phyloP scores from a whole-genome alignment of 2,888 invertebrate species.

The Opisthograptis luteolata region DNA sequence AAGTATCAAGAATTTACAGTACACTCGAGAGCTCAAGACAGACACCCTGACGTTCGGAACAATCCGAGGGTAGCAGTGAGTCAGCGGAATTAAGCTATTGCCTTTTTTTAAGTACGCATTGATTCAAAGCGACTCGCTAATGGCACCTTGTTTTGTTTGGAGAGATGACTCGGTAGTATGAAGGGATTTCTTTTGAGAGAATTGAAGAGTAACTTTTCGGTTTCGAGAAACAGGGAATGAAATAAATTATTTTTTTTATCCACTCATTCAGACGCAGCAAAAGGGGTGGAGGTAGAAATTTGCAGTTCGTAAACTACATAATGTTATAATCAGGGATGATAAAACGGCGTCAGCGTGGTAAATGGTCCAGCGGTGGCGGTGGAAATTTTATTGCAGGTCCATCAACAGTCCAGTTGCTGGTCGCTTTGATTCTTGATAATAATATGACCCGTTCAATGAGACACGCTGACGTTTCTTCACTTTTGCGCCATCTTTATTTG shows the following conservation, averaged over 20 bases:
- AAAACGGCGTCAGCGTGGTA: too few relatives aligned
- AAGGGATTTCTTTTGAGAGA: constrained; percentile 40
- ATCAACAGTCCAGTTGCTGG: too few relatives aligned
- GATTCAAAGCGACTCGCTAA: constrained; percentile 74
- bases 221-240: background rate
- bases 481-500: too few relatives aligned
- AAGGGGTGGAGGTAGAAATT: too few relatives aligned
- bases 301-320: too few relatives aligned
- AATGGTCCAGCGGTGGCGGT: too few relatives aligned
- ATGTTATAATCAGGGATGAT: too few relatives aligned
- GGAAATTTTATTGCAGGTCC: too few relatives aligned
- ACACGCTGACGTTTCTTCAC: too few relatives aligned
- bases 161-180: constrained; percentile 65
- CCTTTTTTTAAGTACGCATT: constrained; percentile 72
- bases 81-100: constrained; percentile 71
- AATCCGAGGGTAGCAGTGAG: constrained; percentile 70
- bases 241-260: background rate
- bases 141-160: constrained; percentile 72
- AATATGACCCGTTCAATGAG: too few relatives aligned
- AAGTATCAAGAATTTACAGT: constrained; percentile 51
- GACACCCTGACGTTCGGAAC: constrained; percentile 58
- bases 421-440: too few relatives aligned
- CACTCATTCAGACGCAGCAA: too few relatives aligned
- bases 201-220: constrained; percentile 23
- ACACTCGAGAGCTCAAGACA: constrained; percentile 52